These are phyloP conservation scores for Myiopsitta monachus DNA, from an alignment of 2,113 vertebrate species.

Conservation along the genomic window DNA sequence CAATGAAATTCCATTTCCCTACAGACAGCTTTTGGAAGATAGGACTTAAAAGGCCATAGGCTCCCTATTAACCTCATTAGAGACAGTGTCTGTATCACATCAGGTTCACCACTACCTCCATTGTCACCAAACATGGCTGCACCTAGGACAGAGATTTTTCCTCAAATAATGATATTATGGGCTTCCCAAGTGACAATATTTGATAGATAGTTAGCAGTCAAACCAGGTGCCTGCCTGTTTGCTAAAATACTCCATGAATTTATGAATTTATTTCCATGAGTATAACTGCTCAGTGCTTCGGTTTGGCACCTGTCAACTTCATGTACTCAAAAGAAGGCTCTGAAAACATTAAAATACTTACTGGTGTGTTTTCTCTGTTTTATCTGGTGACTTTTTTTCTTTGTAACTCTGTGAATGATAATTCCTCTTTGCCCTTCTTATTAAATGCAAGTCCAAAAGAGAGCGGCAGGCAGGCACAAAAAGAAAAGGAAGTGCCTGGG, in stretches of 20 bases:
- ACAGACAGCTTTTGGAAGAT: neutral
- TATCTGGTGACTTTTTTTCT: neutral
- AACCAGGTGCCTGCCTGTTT: neutral
- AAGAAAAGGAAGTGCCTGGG: neutral
- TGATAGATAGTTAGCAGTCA: neutral
- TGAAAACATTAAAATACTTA: neutral
- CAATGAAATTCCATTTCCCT: neutral
- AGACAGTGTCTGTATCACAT: neutral
- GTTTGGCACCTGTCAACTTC: neutral
- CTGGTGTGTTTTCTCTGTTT: neutral
- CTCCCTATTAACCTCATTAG: neutral
- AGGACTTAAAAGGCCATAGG: neutral
- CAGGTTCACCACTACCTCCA: neutral
- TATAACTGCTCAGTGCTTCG: neutral
- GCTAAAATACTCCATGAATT: neutral
- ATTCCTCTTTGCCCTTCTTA: neutral
- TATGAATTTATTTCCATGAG: neutral
- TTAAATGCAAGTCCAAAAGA: neutral
- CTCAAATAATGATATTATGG: neutral
- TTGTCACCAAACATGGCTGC: neutral
- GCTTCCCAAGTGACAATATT: neutral
- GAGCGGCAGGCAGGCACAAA: neutral
- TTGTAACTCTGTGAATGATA: neutral
- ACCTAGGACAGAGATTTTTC: neutral
- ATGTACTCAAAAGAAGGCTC: neutral